These are phyloP conservation scores for Orbicella faveolata DNA, from an alignment of 64 coral and sea anemone species.

Conservation along the genomic window DNA sequence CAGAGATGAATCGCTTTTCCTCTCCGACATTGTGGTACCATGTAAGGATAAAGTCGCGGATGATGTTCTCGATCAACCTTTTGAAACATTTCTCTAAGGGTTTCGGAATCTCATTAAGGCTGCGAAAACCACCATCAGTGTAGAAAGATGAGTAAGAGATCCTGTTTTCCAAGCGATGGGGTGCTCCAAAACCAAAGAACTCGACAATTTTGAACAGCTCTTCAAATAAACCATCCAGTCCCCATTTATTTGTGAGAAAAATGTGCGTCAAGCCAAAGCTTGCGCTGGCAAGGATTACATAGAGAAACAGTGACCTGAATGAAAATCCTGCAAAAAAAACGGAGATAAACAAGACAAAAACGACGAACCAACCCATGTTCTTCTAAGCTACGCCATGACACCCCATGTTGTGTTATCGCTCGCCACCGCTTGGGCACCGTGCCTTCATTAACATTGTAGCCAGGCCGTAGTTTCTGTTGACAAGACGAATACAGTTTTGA, in stretches of 20 bases:
- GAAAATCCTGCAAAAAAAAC: constrained; percentile 71
- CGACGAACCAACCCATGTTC: constrained; percentile 51
- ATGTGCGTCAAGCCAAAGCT: constrained; percentile 53
- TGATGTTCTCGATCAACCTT: constrained; percentile 58
- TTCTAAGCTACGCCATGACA: background rate
- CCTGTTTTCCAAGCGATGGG: constrained; percentile 50
- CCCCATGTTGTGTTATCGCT: constrained; percentile 41
- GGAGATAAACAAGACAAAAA: constrained; percentile 23
- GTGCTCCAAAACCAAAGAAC: constrained; percentile 75
- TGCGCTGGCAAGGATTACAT: constrained; percentile 19
- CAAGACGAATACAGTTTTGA: background rate
- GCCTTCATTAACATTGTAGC: background rate
- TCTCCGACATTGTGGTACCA: constrained; percentile 92
- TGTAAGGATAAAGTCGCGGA: constrained; percentile 76
- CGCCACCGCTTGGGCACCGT: background rate
- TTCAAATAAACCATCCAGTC: constrained; percentile 81
- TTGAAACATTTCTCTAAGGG: constrained; percentile 66
- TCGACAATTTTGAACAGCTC: constrained; percentile 75
- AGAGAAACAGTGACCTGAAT: constrained; percentile 56
- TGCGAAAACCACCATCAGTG: constrained; percentile 16
- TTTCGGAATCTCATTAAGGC: constrained; percentile 51
- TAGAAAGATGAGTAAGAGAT: constrained; percentile 18
- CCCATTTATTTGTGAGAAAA: constrained; percentile 73
- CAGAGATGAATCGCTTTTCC: constrained; percentile 66
- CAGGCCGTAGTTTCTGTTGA: constrained; percentile 42